Base-by-base conservation (phyloP, 2,888 invertebrate species). In the Tachina fera region DNA sequence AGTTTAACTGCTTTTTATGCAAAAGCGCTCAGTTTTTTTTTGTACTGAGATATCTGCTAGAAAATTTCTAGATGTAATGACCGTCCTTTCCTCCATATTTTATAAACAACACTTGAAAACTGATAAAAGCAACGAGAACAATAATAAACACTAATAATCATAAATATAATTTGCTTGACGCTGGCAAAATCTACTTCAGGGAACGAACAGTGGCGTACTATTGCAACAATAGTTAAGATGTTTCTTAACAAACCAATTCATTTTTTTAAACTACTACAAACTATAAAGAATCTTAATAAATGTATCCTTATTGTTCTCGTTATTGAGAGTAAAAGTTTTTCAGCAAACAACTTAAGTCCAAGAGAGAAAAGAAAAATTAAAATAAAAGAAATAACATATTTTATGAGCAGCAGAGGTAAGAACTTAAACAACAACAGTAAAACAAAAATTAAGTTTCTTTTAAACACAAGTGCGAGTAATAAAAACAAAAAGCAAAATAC, bases 161-260 rank as follows among this genome's bases (percentile, higher is more conserved):
- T 72, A 72, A 71, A 65, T n/a, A 53, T 78, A 79, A 79, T 79
- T 71, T 56, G 43, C 45, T 56, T 63, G 63, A n/a, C 47, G 47
- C 47, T 71, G 71, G 45, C 39, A 41, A 14, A n/a, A 60, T 61
- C 16, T 56, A 63, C 19, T 41, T 16, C 5, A 45, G 31, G 45
- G 31, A 41, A 8, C 58, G 11, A 19, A 8, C 31, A 22, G 11
- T 22, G 5, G 6, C n/a, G 10, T n/a, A 41, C 41, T 39, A 10
- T 41, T 41, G 51, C 31, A 39, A 13, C 10, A 16, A 19, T 16
- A 65, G 45, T 51, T 60, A 14, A 45, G 51, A 67, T 51, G 10
- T 9, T 41, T 47, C 63, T 53, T 13, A 53, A 3, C 47, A 53
- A 70, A 80, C 41, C 58, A 63, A 47, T 65, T 71, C 1, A 56